Base-by-base conservation (phyloP, 1,140 invertebrate species). In the Solenopsis invicta region DNA sequence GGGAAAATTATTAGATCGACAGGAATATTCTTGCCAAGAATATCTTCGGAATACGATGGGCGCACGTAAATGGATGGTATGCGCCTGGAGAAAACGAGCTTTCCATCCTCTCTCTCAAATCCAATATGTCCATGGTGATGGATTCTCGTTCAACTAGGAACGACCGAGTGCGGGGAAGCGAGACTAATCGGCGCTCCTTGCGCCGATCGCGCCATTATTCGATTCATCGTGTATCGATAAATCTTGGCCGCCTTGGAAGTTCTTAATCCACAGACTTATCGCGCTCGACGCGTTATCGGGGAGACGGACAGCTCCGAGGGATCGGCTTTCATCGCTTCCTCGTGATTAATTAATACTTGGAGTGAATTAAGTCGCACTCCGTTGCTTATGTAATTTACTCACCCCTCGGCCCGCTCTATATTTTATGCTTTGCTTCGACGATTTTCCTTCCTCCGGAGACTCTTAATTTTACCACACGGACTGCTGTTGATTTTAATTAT, bases 161-260 rank as follows among this genome's bases (percentile, higher is more conserved):
- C 80, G 69, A 75, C 41, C 45, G 52, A 61, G 82, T 54, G 62
- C 74, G 34, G 37, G 59, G 24, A 50, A 67, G 64, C 61, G 88
- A 88, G 85, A 88, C 48, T 74, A 88, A 88, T 89, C 88, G 61
- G 61, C 34, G 41, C 45, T 18, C 29, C 74, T 56, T n/a, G 56
- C 37, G 67, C 75, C 85, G 72, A 89, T 89, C 87, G 75, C 50
- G 67, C 54, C 56, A 62, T 56, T 62, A 59, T 67, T 61, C 61
- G 67, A 48, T 88, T 88, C 82, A 88, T 89, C 67, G 82, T 66
- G 69, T 80, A 75, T 86, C 87, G 88, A 88, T 86, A 75, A 76
- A 89, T 86, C 69, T 86, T 75, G 29, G 59, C n/a, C 34, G 48
- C 59, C 24, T n/a, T 16, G 9, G 48, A 52, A 64, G 86, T 69